A percentile compares a stretch with the other conserved stretches of the same genome.
phyloP scores from a whole-genome alignment of 2,888 invertebrate species.

The Tachina grossa region DNA sequence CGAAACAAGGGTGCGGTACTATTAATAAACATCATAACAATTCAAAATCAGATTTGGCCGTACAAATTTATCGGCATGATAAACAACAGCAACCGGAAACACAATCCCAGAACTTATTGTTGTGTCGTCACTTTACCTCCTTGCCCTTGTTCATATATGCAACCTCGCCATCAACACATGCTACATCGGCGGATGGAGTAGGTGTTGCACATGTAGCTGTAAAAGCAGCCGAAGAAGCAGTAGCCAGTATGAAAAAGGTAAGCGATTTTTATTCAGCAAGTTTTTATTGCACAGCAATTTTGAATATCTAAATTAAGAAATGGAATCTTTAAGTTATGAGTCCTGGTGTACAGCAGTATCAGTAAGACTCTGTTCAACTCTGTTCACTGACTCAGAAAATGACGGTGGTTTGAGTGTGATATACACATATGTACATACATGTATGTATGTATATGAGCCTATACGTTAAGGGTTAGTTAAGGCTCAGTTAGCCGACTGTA shows the following conservation, averaged over 20 bases:
- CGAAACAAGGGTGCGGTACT: slow-evolving; percentile 63
- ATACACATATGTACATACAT: no score
- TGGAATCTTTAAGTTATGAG: no score
- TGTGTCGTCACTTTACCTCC: slow-evolving; percentile 80
- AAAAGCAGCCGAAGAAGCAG: slow-evolving; percentile 72
- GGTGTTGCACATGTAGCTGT: slow-evolving; percentile 79
- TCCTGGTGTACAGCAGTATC: no score
- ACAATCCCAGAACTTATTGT: slow-evolving; percentile 76
- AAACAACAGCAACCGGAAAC: slow-evolving; percentile 67
- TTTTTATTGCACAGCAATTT: no score
- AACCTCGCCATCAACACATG: slow-evolving; percentile 79
- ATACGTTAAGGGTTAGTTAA: no score
- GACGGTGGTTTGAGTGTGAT: no score
- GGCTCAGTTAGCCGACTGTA: no score
- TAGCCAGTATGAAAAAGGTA: slow-evolving; percentile 65
- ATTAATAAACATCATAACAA: slow-evolving; percentile 64
- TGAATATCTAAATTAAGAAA: no score
- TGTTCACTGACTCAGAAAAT: no score
- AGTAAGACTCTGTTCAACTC: no score
- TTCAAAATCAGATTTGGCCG: slow-evolving; percentile 45
- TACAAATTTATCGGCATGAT: slow-evolving; percentile 47
- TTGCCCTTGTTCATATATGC: slow-evolving; percentile 79
- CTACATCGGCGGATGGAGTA: slow-evolving; percentile 79
- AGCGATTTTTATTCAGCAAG: background rate
- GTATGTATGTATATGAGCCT: no score